Conservation (phyloP, 64 coral and sea anemone genomes). For the Montipora sp. region DNA sequence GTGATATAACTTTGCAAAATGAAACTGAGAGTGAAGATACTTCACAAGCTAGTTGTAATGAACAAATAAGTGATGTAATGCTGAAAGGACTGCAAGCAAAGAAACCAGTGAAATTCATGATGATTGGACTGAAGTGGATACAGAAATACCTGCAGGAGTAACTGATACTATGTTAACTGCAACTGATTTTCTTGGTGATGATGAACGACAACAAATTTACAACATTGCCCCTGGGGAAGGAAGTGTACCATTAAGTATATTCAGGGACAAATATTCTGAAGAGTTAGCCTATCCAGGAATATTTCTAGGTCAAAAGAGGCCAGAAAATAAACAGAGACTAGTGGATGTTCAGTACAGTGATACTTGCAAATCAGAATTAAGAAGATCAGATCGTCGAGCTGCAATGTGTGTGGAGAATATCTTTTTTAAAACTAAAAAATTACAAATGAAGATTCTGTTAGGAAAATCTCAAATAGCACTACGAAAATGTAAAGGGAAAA, state of each 20-base stretch:
- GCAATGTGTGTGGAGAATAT: slow-evolving; percentile 23
- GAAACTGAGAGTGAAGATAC: too few relatives aligned
- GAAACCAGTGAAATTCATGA: neutral
- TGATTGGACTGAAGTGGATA: neutral
- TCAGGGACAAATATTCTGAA: slow-evolving; percentile 47
- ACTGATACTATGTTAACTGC: slow-evolving; percentile 13
- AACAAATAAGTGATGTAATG: neutral
- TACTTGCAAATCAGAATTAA: slow-evolving; percentile 64
- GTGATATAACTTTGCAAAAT: too few relatives aligned
- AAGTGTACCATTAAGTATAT: slow-evolving; percentile 34
- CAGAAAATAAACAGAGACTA: slow-evolving; percentile 7
- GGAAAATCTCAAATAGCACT: slow-evolving; percentile 33
- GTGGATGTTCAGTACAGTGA: slow-evolving; percentile 46
- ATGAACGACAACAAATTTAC: neutral
- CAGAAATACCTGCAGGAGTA: neutral
- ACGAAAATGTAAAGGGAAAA: slow-evolving; percentile 1
- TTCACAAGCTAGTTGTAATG: too few relatives aligned
- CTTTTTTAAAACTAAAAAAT: slow-evolving; percentile 36
- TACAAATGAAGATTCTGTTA: slow-evolving; percentile 55
- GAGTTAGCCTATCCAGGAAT: slow-evolving; percentile 54
- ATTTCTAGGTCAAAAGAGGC: slow-evolving; percentile 32
- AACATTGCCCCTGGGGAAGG: slow-evolving; percentile 29
- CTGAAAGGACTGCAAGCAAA: neutral
- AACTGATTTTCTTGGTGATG: neutral
- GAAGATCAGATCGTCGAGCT: slow-evolving; percentile 22